Base-by-base conservation (phyloP, 2,113 vertebrate genomes). In the Gavia stellata region DNA sequence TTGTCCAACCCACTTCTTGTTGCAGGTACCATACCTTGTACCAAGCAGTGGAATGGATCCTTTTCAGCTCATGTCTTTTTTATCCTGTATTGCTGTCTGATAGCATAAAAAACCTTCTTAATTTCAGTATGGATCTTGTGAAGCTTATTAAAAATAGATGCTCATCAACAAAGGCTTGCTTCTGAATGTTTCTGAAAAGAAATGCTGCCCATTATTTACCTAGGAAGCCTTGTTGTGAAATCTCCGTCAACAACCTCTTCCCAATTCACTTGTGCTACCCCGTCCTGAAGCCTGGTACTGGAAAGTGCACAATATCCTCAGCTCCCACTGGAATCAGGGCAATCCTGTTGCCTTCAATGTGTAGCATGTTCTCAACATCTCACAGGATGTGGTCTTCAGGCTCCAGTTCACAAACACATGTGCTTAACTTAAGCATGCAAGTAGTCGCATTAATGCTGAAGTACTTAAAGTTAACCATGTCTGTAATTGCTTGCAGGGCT, bases 401-500 rank as follows among this genome's bases (percentile, higher is more conserved):
- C 77, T 81, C 81, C 83, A 81, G 83, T 82, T 92, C 91, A 89
- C 70, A 92, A 96, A 62, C 45, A 92, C 81, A 31, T 62, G 83
- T 61, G 94, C 95, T 92, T 82, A 95, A 95, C 74, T 93, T 90
- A 93, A 92, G 85, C 88, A 66, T 83, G 63, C 6, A 38, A 96
- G 55, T 34, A 93, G 85, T 81, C 38, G 78, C 67, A 81, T 93
- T 95, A 92, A 94, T 36, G 63, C 45, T 65, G 53, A 94, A 92
- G 67, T 96, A 82, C 85, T 95, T 95, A 92, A 95, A 90, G 67
- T 85, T 97, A 97, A 94, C 94, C 87, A 62, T 70, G 81, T 92
- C 93, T 93, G 74, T 92, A 96, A 96, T 96, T 95, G 85, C 79
- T 96, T 94, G 87, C 82, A 94, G 71, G 85, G 29, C 90, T 83